Conservation (phyloP, 2,113 vertebrate genomes). For the Oryzias curvinotus region DNA sequence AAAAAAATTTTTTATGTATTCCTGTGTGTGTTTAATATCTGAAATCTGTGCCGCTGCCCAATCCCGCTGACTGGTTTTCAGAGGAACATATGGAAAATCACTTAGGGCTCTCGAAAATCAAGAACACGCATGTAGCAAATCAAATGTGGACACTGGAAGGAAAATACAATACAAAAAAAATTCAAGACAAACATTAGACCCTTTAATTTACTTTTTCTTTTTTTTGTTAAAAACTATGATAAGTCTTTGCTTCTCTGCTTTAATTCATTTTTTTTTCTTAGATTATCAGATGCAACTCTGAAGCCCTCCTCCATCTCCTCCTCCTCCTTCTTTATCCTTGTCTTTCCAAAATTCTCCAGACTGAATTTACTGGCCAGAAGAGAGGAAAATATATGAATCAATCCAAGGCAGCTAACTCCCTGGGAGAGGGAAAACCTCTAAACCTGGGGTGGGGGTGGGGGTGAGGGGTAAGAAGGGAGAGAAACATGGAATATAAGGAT, state of each 20-base stretch:
- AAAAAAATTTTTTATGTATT: conserved; percentile 22
- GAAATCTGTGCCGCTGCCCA: conserved; percentile 32
- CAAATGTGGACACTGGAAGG: conserved; percentile 4
- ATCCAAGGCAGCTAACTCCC: conserved; percentile 63
- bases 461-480: conserved; percentile 5
- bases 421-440: conserved; percentile 55
- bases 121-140: conserved; percentile 16
- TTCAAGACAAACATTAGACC: too few relatives aligned
- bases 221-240: background rate
- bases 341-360: conserved; percentile 36
- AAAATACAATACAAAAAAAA: too few relatives aligned
- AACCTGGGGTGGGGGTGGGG: too few relatives aligned
- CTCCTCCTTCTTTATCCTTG: background rate
- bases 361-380: conserved; percentile 76
- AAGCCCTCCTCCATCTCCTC: background rate
- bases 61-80: conserved; percentile 49
- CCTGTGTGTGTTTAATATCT: conserved; percentile 29
- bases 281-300: conserved; percentile 25
- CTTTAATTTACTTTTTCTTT: too few relatives aligned
- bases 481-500: conserved; percentile 23
- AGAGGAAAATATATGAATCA: conserved; percentile 81
- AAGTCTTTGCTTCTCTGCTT: conserved; percentile 1
- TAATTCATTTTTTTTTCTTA: conserved; percentile 22
- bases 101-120: conserved; percentile 36
- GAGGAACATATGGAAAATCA: conserved; percentile 67